Conservation (phyloP, 2,888 invertebrate species). For the Teinopalpus imperialis region DNA sequence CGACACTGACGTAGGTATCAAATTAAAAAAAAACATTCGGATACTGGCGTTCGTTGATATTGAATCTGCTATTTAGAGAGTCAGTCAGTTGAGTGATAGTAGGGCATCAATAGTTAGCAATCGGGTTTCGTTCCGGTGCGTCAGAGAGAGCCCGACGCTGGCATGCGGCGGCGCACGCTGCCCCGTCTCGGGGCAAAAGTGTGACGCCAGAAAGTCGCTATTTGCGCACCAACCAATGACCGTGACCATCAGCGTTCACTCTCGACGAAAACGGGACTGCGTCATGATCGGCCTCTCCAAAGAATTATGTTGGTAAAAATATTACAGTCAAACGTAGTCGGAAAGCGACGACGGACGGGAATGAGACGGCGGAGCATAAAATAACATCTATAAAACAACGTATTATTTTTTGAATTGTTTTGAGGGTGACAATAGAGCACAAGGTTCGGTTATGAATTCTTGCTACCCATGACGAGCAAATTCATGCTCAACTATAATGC, state of each 20-base stretch:
- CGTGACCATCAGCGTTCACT: constrained; percentile 66
- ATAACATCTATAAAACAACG: no score
- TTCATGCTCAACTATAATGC: no score
- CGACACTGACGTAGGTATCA: constrained; percentile 17
- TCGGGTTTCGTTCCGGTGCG: constrained; percentile 59
- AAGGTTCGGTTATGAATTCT: no score
- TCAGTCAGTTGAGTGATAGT: constrained; percentile 69
- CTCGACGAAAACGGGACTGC: constrained; percentile 55
- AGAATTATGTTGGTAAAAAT: no score
- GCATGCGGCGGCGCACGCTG: constrained; percentile 37
- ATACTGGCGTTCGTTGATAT: constrained; percentile 17
- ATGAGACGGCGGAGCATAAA: no score
- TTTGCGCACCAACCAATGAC: constrained; percentile 52
- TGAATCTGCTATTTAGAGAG: constrained; percentile 46
- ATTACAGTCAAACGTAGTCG: no score
- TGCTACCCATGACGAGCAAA: no score
- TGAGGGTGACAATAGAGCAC: no score
- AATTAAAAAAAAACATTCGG: constrained; percentile 25
- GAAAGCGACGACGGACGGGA: no score
- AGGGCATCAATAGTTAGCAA: constrained; percentile 59
- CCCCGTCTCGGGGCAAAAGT: constrained; percentile 49
- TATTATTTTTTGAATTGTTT: no score
- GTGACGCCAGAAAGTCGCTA: constrained; percentile 48
- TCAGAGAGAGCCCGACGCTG: constrained; percentile 53
- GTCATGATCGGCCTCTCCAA: constrained; percentile 38